Conservation (phyloP, 2,888 invertebrate genomes). For the Stenodema calcarata region DNA sequence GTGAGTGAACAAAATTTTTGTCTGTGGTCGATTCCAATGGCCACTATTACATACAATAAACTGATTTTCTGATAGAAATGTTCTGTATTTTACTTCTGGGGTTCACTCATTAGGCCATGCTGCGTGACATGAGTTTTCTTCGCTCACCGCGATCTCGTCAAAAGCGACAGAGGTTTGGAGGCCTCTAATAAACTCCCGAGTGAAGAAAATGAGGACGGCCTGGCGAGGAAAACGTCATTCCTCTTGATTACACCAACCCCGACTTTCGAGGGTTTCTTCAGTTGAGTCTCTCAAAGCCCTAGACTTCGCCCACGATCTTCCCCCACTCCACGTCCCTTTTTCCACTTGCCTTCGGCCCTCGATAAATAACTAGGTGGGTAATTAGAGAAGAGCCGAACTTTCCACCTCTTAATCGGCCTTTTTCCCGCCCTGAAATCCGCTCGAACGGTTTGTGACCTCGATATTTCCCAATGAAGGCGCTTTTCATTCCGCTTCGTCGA, state of each 20-base stretch:
- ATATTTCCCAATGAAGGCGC: not conserved
- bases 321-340: not conserved
- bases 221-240: not conserved
- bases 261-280: conserved; percentile 6
- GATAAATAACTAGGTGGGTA: conserved; percentile 14
- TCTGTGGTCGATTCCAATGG: too few species aligned
- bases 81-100: too few species aligned
- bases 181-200: conserved; percentile 6
- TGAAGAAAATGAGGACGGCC: not conserved
- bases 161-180: not conserved
- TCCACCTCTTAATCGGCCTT: not conserved
- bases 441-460: conserved; percentile 9
- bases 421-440: not conserved
- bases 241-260: conserved; percentile 3
- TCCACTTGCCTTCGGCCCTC: not conserved
- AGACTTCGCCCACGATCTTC: not conserved
- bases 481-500: not conserved
- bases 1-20: too few species aligned
- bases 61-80: too few species aligned
- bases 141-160: not conserved
- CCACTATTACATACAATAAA: too few species aligned
- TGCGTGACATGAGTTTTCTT: too few species aligned
- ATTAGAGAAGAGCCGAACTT: conserved; percentile 19
- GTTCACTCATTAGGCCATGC: too few species aligned
- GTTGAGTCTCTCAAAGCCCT: not conserved